Evolutionary conservation across 2,797 vertebrate species (phyloP).

Genomic region (Pantherophis alleghaniensis): DNA sequence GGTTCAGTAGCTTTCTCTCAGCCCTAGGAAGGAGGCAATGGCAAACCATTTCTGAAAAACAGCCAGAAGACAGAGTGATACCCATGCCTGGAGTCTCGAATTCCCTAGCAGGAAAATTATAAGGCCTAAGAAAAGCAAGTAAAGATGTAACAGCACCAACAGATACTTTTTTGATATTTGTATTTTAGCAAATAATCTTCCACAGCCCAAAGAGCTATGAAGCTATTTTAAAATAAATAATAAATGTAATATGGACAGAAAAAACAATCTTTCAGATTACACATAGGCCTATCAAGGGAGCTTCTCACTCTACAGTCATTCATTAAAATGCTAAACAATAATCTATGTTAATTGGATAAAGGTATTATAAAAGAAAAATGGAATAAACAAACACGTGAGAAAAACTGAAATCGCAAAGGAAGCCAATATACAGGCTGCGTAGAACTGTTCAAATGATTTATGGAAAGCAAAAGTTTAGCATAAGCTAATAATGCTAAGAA

Average conservation of each 20-base stretch:
- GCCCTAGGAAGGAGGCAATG: neutral
- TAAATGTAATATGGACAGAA: neutral
- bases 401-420: neutral
- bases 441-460: neutral
- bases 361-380: neutral
- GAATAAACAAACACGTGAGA: neutral
- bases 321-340: neutral
- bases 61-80: no score
- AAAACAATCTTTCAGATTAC: neutral
- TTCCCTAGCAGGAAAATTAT: neutral
- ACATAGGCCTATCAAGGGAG: neutral
- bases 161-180: neutral
- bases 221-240: neutral
- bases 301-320: neutral
- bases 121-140: neutral
- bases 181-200: neutral
- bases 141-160: neutral
- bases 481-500: neutral
- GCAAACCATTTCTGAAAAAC: neutral
- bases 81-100: no score
- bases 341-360: neutral
- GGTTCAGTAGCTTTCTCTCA: neutral
- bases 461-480: neutral
- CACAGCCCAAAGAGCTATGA: neutral
- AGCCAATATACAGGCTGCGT: neutral